Percentiles rank a stretch among this genome's conserved stretches.
Evolutionary conservation across 2,888 invertebrate species (phyloP).

Genomic region (Palloptera scutellata): DNA sequence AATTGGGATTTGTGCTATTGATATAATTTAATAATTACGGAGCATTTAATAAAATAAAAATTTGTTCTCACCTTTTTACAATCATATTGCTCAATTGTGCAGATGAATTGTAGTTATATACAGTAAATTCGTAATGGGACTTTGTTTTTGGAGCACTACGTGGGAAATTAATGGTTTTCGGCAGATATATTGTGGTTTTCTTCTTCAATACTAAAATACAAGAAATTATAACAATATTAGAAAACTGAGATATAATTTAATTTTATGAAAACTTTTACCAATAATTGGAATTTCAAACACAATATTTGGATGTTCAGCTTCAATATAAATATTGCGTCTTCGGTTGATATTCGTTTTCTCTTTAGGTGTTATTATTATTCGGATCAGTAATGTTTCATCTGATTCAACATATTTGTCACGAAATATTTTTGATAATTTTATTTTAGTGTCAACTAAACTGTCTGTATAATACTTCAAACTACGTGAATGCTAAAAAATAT

Average conservation of each 20-base stretch:
- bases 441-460: constrained; percentile 44
- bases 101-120: constrained; percentile 51
- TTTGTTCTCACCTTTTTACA: constrained; percentile 35
- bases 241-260: background rate
- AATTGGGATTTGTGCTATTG: background rate
- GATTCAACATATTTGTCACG: constrained; percentile 45
- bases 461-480: constrained; percentile 45
- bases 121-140: constrained; percentile 47
- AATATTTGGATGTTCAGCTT: constrained; percentile 52
- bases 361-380: constrained; percentile 41
- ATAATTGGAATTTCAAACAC: constrained; percentile 54
- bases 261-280: constrained; percentile 34
- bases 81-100: constrained; percentile 18
- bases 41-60: no score
- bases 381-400: constrained; percentile 41
- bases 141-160: constrained; percentile 39
- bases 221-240: constrained; percentile 12
- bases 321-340: constrained; percentile 47
- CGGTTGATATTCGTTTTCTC: constrained; percentile 41
- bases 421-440: constrained; percentile 32
- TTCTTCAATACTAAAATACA: constrained; percentile 13
- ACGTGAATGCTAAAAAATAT: constrained; percentile 47
- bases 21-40: no score
- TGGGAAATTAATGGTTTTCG: constrained; percentile 40
- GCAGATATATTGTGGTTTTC: constrained; percentile 9